phyloP scores from a whole-genome alignment of 2,113 vertebrate species.

The Gracilinanus agilis region DNA sequence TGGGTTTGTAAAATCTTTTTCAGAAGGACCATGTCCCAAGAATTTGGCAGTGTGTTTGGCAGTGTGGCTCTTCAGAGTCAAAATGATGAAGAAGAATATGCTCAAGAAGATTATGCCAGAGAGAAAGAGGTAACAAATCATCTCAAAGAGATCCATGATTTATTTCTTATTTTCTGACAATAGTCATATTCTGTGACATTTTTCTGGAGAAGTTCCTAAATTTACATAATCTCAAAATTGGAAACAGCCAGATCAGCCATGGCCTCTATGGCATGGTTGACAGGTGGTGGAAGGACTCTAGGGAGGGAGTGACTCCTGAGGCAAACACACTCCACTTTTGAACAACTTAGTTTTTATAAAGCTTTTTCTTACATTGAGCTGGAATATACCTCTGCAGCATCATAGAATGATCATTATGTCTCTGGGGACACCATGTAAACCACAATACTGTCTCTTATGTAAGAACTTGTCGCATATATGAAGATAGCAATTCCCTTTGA shows the following conservation, averaged over 20 bases:
- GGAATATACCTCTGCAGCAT: neutral
- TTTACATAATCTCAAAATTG: neutral
- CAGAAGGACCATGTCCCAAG: conserved; percentile 85
- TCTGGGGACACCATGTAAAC: neutral
- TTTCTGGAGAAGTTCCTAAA: conserved; percentile 25
- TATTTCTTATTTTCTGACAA: neutral
- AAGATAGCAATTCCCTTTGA: neutral
- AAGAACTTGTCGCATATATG: neutral
- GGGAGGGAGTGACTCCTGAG: too few species aligned
- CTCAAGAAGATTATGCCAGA: conserved; percentile 88
- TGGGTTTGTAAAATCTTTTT: neutral
- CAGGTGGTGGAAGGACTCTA: neutral
- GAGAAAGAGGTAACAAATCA: conserved; percentile 86
- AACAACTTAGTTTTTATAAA: neutral
- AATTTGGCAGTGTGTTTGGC: conserved; percentile 88
- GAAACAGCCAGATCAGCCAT: neutral
- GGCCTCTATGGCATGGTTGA: neutral
- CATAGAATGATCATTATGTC: neutral
- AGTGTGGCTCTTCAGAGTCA: conserved; percentile 85
- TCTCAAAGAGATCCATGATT: neutral
- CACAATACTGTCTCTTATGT: neutral
- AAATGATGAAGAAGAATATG: conserved; percentile 87
- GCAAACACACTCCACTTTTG: neutral
- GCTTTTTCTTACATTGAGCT: neutral
- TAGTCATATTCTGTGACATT: neutral